These are phyloP conservation scores for Lophius americanus DNA, from an alignment of 2,797 vertebrate species.

Conservation along the genomic window DNA sequence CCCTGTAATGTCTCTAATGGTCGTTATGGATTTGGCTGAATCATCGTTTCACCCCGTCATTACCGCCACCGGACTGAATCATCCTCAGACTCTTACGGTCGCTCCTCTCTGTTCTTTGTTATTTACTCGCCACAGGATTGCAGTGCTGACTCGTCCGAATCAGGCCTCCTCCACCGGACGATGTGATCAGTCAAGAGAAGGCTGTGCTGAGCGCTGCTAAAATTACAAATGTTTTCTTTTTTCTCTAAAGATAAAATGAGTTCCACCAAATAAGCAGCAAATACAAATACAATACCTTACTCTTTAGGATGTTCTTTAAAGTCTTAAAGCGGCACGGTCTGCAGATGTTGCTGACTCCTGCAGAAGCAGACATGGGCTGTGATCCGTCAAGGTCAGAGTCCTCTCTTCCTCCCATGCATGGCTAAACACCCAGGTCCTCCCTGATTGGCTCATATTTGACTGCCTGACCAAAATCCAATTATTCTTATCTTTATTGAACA, in stretches of 20 bases:
- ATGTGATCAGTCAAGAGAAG: constrained; percentile 26
- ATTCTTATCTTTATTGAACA: constrained; percentile 56
- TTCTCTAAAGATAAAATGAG: constrained; percentile 12
- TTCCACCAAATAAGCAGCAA: constrained; percentile 19
- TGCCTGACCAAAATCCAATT: constrained; percentile 53
- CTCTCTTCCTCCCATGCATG: constrained; percentile 54
- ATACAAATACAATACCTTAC: constrained; percentile 5
- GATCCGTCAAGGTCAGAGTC: constrained; percentile 71
- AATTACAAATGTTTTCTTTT: constrained; percentile 17
- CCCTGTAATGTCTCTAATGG: background rate
- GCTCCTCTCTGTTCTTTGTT: background rate
- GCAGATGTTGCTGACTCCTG: constrained; percentile 60
- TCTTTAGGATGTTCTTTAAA: constrained; percentile 17
- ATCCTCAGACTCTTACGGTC: background rate
- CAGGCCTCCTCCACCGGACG: background rate
- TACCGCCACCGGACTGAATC: background rate
- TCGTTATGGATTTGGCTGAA: background rate
- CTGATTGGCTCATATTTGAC: constrained; percentile 44
- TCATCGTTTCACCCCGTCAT: too few species aligned
- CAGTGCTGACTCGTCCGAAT: constrained; percentile 41
- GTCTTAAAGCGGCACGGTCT: constrained; percentile 28
- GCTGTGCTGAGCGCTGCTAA: constrained; percentile 25
- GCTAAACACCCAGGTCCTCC: constrained; percentile 56
- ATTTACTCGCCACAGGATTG: background rate
- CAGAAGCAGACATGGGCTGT: constrained; percentile 42